A percentile compares a stretch with the other conserved stretches of the same genome.
These are phyloP conservation scores for Drosophila pegasa DNA, from an alignment of 2,888 invertebrate species.

Conservation along the genomic window DNA sequence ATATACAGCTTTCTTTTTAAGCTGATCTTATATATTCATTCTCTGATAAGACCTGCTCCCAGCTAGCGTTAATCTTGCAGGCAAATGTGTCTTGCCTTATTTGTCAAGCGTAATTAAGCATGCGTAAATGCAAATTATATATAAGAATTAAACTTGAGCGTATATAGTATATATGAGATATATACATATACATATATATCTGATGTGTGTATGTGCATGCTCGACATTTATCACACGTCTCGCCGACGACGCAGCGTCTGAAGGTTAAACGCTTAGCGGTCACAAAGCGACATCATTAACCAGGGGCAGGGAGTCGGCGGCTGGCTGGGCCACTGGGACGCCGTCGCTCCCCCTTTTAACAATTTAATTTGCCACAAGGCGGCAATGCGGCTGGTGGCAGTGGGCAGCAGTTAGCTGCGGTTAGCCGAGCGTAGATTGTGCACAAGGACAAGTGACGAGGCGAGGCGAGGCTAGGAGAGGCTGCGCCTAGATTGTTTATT, in stretches of 20 bases:
- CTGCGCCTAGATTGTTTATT: constrained; percentile 50
- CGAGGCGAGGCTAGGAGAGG: constrained; percentile 13
- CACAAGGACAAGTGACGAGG: constrained; percentile 49
- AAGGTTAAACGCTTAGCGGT: constrained; percentile 76
- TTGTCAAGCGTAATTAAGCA: constrained; percentile 61
- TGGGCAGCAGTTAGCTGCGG: constrained; percentile 64
- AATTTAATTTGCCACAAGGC: constrained; percentile 73
- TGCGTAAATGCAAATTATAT: constrained; percentile 58
- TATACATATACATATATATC: neutral
- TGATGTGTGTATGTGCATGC: constrained; percentile 1
- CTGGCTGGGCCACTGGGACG: neutral
- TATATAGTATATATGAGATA: constrained; percentile 18
- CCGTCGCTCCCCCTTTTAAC: constrained; percentile 46
- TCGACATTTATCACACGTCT: constrained; percentile 40
- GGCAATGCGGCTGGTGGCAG: constrained; percentile 35
- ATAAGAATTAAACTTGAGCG: constrained; percentile 10
- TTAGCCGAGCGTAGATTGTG: constrained; percentile 57
- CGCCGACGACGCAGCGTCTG: constrained; percentile 49
- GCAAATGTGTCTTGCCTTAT: constrained; percentile 62
- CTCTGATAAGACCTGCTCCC: constrained; percentile 16
- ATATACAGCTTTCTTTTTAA: neutral
- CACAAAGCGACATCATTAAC: constrained; percentile 78
- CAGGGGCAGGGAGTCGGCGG: constrained; percentile 37
- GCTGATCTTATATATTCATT: constrained; percentile 15
- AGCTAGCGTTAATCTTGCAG: constrained; percentile 63